phyloP scores from a whole-genome alignment of 2,797 vertebrate genomes.

The Bucorvus abyssinicus region DNA sequence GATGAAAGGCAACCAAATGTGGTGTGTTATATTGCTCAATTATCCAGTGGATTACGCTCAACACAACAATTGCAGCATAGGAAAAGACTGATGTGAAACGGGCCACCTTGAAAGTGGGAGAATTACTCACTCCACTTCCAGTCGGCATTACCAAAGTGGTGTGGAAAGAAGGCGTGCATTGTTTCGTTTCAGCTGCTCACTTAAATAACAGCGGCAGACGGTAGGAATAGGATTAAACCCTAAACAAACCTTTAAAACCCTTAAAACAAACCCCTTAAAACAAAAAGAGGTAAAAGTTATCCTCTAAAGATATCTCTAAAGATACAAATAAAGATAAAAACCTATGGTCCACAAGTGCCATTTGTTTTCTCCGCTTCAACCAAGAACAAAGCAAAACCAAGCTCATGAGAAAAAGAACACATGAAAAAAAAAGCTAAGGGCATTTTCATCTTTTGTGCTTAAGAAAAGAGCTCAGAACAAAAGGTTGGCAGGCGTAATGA shows the following conservation, averaged over 20 bases:
- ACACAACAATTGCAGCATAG: not conserved
- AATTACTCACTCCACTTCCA: not conserved
- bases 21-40: not conserved
- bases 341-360: not conserved
- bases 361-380: slow-evolving; percentile 6
- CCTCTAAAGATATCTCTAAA: not conserved
- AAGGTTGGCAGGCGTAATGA: slow-evolving; percentile 8
- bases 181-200: not conserved
- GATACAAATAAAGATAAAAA: not conserved
- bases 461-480: not conserved
- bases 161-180: not conserved
- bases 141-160: not conserved
- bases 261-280: not conserved
- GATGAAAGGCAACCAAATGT: not conserved
- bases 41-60: not conserved
- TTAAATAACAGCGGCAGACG: not conserved
- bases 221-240: not conserved
- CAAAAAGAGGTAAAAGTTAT: not conserved
- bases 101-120: not conserved
- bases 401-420: not conserved
- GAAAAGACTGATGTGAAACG: not conserved
- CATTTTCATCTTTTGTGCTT: not conserved
- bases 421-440: not conserved
- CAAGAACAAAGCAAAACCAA: not conserved
- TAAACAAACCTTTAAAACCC: not conserved